phyloP scores from a whole-genome alignment of 1,140 invertebrate species.

The Pogonomyrmex californicus region DNA sequence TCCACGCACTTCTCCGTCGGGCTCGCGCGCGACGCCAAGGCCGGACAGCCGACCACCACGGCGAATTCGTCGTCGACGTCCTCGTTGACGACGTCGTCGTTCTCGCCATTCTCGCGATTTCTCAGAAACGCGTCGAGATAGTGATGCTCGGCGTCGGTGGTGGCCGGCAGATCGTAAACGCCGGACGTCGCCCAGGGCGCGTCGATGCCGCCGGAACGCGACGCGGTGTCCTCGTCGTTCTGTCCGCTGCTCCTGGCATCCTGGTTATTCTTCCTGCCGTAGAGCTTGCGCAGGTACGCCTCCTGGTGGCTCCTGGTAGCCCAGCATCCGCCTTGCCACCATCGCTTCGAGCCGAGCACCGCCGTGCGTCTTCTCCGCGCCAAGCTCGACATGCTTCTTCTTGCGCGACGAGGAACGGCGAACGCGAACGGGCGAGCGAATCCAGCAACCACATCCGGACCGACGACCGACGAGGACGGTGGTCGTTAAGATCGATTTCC shows the following conservation, averaged over 20 bases:
- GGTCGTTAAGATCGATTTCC: conserved; percentile 56
- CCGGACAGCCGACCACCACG: conserved; percentile 70
- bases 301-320: conserved; percentile 85
- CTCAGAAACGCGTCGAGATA: conserved; percentile 83
- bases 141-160: conserved; percentile 73
- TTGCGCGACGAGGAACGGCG: conserved; percentile 18
- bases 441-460: conserved; percentile 57
- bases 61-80: conserved; percentile 53
- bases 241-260: conserved; percentile 42
- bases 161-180: conserved; percentile 77
- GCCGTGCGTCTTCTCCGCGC: conserved; percentile 81
- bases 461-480: conserved; percentile 5
- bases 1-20: conserved; percentile 86
- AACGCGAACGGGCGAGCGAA: conserved; percentile 3
- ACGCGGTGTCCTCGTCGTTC: conserved; percentile 63
- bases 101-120: conserved; percentile 51
- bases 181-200: conserved; percentile 74
- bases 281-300: conserved; percentile 84
- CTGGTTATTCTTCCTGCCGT: conserved; percentile 81
- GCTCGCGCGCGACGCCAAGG: conserved; percentile 80
- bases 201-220: conserved; percentile 52
- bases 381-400: conserved; percentile 81
- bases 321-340: conserved; percentile 86
- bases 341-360: conserved; percentile 84
- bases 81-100: conserved; percentile 66